Percentiles rank a stretch among this genome's conserved stretches.
Conservation (phyloP, 1,140 invertebrate genomes). For the Telenomus remus region DNA sequence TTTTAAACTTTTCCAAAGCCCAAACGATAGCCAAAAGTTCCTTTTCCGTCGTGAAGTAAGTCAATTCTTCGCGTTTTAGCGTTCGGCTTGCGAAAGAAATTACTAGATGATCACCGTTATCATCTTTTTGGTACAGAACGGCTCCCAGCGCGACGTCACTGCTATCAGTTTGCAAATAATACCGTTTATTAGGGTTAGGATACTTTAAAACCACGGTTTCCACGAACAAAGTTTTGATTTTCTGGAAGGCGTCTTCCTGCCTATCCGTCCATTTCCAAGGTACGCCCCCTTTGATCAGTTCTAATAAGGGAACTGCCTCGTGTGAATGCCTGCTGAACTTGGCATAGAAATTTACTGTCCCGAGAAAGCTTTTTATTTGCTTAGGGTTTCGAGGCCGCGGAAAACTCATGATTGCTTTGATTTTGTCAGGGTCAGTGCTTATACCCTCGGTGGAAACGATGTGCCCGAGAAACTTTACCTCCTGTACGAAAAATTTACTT, state of each 20-base stretch:
- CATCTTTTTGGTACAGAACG: conserved; percentile 14
- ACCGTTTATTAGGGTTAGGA: background rate
- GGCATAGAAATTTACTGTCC: conserved; percentile 69
- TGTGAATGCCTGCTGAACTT: conserved; percentile 61
- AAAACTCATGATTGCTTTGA: conserved; percentile 10
- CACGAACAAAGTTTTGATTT: conserved; percentile 5
- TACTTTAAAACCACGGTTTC: conserved; percentile 2
- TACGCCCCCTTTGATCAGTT: conserved; percentile 26
- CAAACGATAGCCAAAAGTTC: conserved; percentile 66
- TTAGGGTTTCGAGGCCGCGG: conserved; percentile 17
- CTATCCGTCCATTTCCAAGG: conserved; percentile 4
- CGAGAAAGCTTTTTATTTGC: conserved; percentile 70
- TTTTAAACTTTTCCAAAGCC: conserved; percentile 2
- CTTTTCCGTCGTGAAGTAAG: conserved; percentile 58
- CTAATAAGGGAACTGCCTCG: conserved; percentile 18
- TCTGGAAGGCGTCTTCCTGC: conserved; percentile 6
- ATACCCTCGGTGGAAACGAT: conserved; percentile 15
- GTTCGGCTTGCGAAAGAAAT: conserved; percentile 66
- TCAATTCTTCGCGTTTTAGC: conserved; percentile 49
- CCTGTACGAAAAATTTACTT: conserved; percentile 4
- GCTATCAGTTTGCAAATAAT: conserved; percentile 1
- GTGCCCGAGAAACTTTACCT: conserved; percentile 24
- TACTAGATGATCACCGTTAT: conserved; percentile 7
- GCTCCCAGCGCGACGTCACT: conserved; percentile 5
- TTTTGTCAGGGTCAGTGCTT: conserved; percentile 24